Percentiles rank a stretch among this genome's conserved stretches.
Conservation (phyloP, 2,888 invertebrate species). For the Lathronympha strigana region DNA sequence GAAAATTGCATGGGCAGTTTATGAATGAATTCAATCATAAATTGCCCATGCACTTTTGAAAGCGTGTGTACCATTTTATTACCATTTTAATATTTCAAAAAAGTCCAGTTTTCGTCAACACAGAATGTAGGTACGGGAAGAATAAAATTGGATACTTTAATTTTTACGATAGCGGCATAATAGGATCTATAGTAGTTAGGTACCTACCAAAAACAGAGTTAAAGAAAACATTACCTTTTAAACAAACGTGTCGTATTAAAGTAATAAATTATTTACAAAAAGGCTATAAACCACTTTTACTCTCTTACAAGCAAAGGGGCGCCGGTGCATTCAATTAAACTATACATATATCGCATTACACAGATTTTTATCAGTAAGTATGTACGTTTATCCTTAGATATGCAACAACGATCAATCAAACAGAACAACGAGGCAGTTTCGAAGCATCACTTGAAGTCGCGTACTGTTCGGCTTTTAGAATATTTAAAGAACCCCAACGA, state of each 20-base stretch:
- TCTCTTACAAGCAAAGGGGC: conserved; percentile 48
- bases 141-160: no score
- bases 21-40: no score
- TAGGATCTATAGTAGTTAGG: no score
- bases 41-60: no score
- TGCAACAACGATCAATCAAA: background rate
- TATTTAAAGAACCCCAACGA: background rate
- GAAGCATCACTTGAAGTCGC: background rate
- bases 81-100: no score
- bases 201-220: background rate
- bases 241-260: conserved; percentile 36
- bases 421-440: background rate
- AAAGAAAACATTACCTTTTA: conserved; percentile 17
- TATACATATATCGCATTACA: conserved; percentile 38
- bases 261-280: conserved; percentile 48
- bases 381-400: background rate
- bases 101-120: no score
- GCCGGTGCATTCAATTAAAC: conserved; percentile 44
- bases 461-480: background rate
- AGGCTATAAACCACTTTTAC: conserved; percentile 54
- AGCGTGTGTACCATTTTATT: no score
- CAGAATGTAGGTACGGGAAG: no score
- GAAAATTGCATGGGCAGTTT: no score
- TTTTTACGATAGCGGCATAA: conserved; percentile 1
- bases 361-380: conserved; percentile 17